phyloP scores from a whole-genome alignment of 2,888 invertebrate genomes.

The Merodon equestris region DNA sequence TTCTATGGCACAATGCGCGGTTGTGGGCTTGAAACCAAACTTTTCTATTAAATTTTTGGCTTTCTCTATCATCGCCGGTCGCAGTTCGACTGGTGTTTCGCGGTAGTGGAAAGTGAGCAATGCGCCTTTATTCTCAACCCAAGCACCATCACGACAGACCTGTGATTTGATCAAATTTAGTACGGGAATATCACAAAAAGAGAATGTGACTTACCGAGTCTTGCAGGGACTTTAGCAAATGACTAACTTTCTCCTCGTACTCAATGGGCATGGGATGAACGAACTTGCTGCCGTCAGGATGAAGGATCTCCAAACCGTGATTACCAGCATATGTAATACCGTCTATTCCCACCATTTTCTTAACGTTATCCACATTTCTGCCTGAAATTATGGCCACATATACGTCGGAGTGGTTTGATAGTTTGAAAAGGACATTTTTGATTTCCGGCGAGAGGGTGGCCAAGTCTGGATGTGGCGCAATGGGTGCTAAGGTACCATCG shows the following conservation, averaged over 20 bases:
- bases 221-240: slow-evolving; percentile 87
- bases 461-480: slow-evolving; percentile 93
- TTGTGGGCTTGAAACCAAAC: slow-evolving; percentile 88
- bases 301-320: slow-evolving; percentile 92
- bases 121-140: slow-evolving; percentile 95
- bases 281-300: slow-evolving; percentile 94
- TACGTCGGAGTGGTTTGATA: slow-evolving; percentile 91
- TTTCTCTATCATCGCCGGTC: slow-evolving; percentile 85
- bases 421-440: slow-evolving; percentile 88
- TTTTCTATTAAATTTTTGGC: slow-evolving; percentile 86
- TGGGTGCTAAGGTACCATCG: slow-evolving; percentile 93
- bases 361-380: slow-evolving; percentile 91
- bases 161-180: slow-evolving; percentile 72
- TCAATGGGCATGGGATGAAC: slow-evolving; percentile 94
- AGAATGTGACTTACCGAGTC: slow-evolving; percentile 82
- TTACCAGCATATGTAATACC: slow-evolving; percentile 95
- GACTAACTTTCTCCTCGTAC: slow-evolving; percentile 88
- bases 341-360: slow-evolving; percentile 93
- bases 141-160: slow-evolving; percentile 92
- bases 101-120: slow-evolving; percentile 92
- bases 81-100: slow-evolving; percentile 86
- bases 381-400: slow-evolving; percentile 93
- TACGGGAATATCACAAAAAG: not conserved
- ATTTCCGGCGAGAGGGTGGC: slow-evolving; percentile 92
- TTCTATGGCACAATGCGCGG: slow-evolving; percentile 92